Conservation (phyloP, 2,888 invertebrate genomes). For the Germaria angustata region DNA sequence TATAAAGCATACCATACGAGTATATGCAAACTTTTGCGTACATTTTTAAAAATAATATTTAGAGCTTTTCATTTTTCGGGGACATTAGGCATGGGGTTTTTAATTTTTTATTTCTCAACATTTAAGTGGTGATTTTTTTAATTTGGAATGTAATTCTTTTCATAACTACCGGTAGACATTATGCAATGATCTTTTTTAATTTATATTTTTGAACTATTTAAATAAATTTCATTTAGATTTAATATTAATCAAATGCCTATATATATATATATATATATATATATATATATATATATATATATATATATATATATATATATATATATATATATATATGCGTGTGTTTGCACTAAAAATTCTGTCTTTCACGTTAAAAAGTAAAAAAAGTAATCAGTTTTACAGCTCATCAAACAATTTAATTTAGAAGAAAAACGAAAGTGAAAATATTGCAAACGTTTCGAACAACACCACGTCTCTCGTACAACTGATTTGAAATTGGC, state of each 20-base stretch:
- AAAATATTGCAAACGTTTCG: constrained; percentile 65
- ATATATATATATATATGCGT: no score
- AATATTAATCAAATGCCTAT: no score
- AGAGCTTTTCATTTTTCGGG: constrained; percentile 20
- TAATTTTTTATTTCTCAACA: background rate
- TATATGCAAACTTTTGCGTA: constrained; percentile 34
- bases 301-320: no score
- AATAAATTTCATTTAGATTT: background rate
- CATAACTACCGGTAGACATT: constrained; percentile 5
- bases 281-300: no score
- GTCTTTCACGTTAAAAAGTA: constrained; percentile 6
- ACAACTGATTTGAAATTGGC: constrained; percentile 62
- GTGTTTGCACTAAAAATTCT: background rate
- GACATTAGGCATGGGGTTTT: constrained; percentile 10
- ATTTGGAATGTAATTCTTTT: constrained; percentile 32
- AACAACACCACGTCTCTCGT: constrained; percentile 69
- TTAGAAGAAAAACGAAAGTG: background rate
- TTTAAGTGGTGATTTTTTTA: background rate
- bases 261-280: no score
- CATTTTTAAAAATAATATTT: constrained; percentile 46
- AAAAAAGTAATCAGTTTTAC: constrained; percentile 9
- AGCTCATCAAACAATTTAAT: constrained; percentile 9
- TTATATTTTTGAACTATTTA: background rate
- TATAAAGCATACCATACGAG: background rate
- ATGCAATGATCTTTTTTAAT: constrained; percentile 28